Conservation (phyloP, 2,797 vertebrate species). For the Cuniculus paca region DNA sequence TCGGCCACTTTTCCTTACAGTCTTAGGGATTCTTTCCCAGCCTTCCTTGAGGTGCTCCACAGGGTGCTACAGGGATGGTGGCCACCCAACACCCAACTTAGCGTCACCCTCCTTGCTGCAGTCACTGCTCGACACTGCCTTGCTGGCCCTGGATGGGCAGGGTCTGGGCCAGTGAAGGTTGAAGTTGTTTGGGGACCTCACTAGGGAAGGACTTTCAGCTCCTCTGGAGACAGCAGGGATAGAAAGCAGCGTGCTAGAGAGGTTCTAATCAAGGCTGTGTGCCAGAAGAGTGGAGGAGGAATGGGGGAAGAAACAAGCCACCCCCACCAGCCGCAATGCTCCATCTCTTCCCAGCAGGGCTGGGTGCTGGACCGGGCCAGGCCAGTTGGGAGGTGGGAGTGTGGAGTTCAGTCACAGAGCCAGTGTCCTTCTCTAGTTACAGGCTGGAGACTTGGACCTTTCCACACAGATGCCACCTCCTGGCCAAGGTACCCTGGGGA, state of each 20-base stretch:
- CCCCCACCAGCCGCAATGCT: background rate
- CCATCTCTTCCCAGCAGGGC: background rate
- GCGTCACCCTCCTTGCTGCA: too few relatives aligned
- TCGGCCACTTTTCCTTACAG: background rate
- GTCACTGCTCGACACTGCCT: background rate
- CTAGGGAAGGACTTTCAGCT: background rate
- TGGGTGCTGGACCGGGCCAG: background rate
- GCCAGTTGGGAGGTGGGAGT: background rate
- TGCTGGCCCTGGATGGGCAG: background rate
- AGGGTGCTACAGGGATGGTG: background rate
- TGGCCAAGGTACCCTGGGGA: constrained; percentile 54
- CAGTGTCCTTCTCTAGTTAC: constrained; percentile 67
- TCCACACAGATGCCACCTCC: constrained; percentile 38
- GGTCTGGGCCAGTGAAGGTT: background rate
- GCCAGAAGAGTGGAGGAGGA: background rate
- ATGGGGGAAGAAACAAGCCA: background rate
- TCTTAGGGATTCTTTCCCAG: background rate
- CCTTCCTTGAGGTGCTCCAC: background rate
- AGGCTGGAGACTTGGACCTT: background rate
- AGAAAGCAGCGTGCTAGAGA: background rate
- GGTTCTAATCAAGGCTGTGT: background rate
- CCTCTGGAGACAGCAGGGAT: background rate
- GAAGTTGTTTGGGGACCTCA: background rate
- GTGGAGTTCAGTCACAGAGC: background rate
- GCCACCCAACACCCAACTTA: background rate